Base-by-base conservation (phyloP, 92 coral and sea anemone species). In the Porites lobata region DNA sequence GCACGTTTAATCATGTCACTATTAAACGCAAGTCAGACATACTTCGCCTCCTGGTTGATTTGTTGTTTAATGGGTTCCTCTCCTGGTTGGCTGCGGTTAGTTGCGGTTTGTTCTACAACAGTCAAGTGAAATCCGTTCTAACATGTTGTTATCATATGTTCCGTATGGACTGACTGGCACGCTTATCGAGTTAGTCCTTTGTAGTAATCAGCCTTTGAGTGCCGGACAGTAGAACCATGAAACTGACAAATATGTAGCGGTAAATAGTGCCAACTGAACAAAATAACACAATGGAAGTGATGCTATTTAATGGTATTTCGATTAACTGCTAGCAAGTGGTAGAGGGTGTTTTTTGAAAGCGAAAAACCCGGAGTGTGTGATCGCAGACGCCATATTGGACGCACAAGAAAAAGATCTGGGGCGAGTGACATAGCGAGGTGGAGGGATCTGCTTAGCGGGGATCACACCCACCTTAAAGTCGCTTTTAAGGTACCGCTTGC, bases 61-160 rank as follows among this genome's bases (percentile, higher is more conserved):
- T 54, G 65, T 75, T 75, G 79, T 50, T 75, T 75, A 50, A 75
- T 75, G 79, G 61, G 79, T 75, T 75, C 79, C 50, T 13, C 79
- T 75, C 63, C 79, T 75, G 79, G 79, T 75, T 75, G 79, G 79
- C 50, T 75, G 79, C 54, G 79, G 79, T 75, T 18, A 75, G 21
- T 75, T 75, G 64, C 64, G 47, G 63, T 50, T 75, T 53, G 79
- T 75, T 54, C 79, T 75, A 75, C 62, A 50, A 75, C 62, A 75
- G 79, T 75, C 79, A 51, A 75, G 79, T 14, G 63, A 75, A 75
- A 75, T 75, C 29, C 79, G 50, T 47, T 17, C 79, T 75, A 2
- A 75, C 79, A 75, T 50, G 54, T 52, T 75, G 63, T 75, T 75
- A 75, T 75, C 64, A 52, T 14, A 75, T 50, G 63, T 75, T 52